Evolutionary conservation across 1,140 invertebrate genomes (phyloP).

Genomic region (Habropoda laboriosa): DNA sequence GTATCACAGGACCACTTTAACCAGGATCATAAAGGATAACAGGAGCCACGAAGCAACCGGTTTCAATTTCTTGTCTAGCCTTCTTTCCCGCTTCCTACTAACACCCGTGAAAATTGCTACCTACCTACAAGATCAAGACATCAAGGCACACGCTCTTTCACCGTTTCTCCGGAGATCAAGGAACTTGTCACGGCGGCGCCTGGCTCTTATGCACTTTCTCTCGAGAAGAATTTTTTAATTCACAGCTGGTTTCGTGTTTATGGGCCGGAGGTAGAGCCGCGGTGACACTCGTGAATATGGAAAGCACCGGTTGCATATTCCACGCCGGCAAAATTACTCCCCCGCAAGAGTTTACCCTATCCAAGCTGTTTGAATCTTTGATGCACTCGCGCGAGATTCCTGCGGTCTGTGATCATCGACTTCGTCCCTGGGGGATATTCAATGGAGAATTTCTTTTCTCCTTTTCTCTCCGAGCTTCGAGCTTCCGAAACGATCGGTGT

Average conservation of each 20-base stretch:
- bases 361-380: not conserved
- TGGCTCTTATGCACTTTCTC: not conserved
- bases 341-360: not conserved
- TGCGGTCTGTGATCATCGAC: too few species aligned
- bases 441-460: too few species aligned
- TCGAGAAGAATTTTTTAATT: not conserved
- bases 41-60: not conserved
- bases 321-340: not conserved
- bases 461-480: too few species aligned
- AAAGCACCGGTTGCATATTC: not conserved
- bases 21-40: constrained; percentile 22
- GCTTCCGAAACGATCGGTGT: too few species aligned
- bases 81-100: not conserved
- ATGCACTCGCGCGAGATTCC: not conserved
- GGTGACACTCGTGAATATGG: not conserved
- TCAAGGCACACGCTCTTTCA: not conserved
- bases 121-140: not conserved
- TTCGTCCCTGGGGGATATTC: too few species aligned
- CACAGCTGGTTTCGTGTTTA: not conserved
- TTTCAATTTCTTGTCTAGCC: constrained; percentile 15
- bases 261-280: not conserved
- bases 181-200: too few species aligned
- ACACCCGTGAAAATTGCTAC: constrained; percentile 2
- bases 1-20: not conserved
- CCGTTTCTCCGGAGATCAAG: not conserved